A percentile compares a stretch with the other conserved stretches of the same genome.
Conservation (phyloP, 2,113 vertebrate genomes). For the Heliornis fulica region DNA sequence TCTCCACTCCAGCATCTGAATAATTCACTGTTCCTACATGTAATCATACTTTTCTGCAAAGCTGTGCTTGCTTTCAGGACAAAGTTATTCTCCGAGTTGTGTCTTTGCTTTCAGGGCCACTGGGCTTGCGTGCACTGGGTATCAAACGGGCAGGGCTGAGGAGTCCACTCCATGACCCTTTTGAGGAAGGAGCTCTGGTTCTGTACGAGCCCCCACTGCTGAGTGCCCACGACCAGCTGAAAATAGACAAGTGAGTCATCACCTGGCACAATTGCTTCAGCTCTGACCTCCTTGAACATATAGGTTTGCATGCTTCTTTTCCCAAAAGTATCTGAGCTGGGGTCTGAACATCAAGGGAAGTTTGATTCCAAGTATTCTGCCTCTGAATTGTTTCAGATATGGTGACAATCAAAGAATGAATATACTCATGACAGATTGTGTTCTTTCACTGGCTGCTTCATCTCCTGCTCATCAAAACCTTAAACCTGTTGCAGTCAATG, state of each 20-base stretch:
- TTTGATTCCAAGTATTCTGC: not conserved
- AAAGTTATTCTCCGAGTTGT: not conserved
- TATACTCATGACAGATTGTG: not conserved
- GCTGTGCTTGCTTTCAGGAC: not conserved
- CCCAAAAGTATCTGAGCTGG: not conserved
- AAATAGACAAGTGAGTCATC: constrained; percentile 90
- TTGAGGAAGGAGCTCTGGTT: constrained; percentile 90
- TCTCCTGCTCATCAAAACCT: not conserved
- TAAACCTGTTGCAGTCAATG: not conserved
- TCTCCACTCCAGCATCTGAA: not conserved
- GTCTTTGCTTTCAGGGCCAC: constrained; percentile 74
- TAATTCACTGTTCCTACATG: not conserved
- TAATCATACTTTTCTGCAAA: not conserved
- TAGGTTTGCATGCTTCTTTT: not conserved
- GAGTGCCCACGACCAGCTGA: constrained; percentile 88
- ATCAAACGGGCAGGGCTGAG: constrained; percentile 87
- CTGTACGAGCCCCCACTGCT: constrained; percentile 87
- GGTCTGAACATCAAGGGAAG: not conserved
- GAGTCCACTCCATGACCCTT: constrained; percentile 89
- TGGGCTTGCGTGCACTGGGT: constrained; percentile 87
- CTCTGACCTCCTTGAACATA: not conserved
- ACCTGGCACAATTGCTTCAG: not conserved
- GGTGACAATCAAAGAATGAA: not conserved
- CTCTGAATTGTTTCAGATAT: not conserved
- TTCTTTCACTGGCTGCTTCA: not conserved